These are phyloP conservation scores for Coracias cyanogaster DNA, from an alignment of 2,797 vertebrate species.

Conservation along the genomic window DNA sequence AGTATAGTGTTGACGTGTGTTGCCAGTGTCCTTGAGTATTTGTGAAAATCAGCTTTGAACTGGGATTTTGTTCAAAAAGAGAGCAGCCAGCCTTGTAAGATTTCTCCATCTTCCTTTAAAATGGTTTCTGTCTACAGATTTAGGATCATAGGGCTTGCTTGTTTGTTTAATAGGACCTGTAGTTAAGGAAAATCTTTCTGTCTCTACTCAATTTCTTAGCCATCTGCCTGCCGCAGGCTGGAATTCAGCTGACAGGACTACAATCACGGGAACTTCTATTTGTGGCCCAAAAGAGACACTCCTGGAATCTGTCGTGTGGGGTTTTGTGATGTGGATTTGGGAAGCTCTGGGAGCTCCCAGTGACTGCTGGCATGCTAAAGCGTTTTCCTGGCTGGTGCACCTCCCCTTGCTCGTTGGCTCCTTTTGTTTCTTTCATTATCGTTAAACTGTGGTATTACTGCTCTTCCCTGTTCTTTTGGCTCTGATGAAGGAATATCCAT, in stretches of 20 bases:
- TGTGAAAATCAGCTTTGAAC: neutral
- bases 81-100: neutral
- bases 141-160: neutral
- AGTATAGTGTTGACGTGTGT: neutral
- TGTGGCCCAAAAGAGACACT: neutral
- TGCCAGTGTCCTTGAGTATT: neutral
- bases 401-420: neutral
- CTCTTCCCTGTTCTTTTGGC: neutral
- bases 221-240: neutral
- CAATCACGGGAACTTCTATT: neutral
- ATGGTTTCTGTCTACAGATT: neutral
- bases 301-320: neutral
- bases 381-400: neutral
- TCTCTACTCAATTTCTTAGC: neutral
- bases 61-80: neutral
- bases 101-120: neutral
- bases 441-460: neutral
- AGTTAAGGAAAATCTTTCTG: neutral
- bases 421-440: neutral
- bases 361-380: neutral
- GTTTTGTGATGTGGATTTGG: neutral
- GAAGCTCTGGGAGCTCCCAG: neutral
- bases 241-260: neutral
- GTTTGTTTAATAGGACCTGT: neutral
- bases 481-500: neutral